A percentile compares a stretch with the other conserved stretches of the same genome.
phyloP scores from a whole-genome alignment of 1,140 invertebrate species.

The Drosophila paulistorum region DNA sequence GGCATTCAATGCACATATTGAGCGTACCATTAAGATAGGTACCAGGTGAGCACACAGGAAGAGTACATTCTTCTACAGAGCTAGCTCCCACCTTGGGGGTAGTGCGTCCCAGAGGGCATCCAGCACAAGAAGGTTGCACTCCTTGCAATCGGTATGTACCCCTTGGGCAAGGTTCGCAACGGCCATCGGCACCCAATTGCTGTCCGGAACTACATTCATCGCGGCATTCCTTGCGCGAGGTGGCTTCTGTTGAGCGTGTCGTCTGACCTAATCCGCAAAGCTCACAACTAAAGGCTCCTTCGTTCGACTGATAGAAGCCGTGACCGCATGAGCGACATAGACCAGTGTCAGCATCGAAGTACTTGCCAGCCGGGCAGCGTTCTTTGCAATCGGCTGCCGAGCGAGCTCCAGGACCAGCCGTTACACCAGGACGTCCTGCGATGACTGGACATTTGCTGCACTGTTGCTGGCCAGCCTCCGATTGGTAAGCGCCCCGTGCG shows the following conservation, averaged over 20 bases:
- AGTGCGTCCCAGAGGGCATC: conserved; percentile 94
- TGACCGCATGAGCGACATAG: conserved; percentile 96
- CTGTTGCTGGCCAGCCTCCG: conserved; percentile 94
- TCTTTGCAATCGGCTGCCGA: conserved; percentile 96
- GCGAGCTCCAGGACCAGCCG: conserved; percentile 92
- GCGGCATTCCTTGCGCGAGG: conserved; percentile 93
- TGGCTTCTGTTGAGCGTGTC: conserved; percentile 94
- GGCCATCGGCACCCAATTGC: conserved; percentile 93
- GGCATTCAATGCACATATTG: conserved; percentile 94
- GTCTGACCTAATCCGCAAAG: conserved; percentile 96
- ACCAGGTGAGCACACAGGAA: conserved; percentile 93
- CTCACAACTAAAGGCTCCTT: conserved; percentile 95
- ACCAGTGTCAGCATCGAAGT: conserved; percentile 92
- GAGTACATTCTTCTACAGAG: conserved; percentile 94
- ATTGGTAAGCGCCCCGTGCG: conserved; percentile 95
- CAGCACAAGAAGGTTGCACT: conserved; percentile 92
- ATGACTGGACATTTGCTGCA: conserved; percentile 95
- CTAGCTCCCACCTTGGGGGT: conserved; percentile 93
- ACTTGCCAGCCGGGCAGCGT: conserved; percentile 95
- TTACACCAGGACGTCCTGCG: conserved; percentile 93
- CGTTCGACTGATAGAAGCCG: conserved; percentile 95
- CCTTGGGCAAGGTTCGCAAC: conserved; percentile 95
- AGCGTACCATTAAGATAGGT: conserved; percentile 92
- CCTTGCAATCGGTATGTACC: conserved; percentile 96
- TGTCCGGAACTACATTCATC: conserved; percentile 96